These are phyloP conservation scores for Equus przewalskii DNA, from an alignment of 2,113 vertebrate species.

Conservation along the genomic window DNA sequence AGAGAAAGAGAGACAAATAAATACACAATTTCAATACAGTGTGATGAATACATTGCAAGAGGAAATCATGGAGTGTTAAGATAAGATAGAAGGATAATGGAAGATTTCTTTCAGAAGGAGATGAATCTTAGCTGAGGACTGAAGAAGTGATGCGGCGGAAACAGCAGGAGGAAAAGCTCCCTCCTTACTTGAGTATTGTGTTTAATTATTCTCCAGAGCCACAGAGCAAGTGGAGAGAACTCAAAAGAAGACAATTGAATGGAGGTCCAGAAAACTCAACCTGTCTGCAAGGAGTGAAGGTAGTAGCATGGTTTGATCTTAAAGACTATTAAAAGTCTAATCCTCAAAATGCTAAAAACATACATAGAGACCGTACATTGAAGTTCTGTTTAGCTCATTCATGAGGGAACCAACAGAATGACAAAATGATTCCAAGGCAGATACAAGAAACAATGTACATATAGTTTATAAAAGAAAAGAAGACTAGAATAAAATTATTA, in stretches of 20 bases:
- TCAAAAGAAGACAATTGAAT: background rate
- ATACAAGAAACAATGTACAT: background rate
- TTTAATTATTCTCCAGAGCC: background rate
- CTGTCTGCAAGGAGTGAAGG: background rate
- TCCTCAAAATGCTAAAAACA: background rate
- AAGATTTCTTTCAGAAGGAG: background rate
- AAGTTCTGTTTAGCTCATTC: background rate
- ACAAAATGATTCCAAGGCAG: background rate
- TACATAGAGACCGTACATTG: rapidly evolving
- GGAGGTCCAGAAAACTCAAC: background rate
- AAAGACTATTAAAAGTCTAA: background rate
- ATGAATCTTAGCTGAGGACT: background rate
- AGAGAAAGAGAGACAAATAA: background rate
- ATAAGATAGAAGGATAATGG: background rate
- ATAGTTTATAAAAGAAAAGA: background rate
- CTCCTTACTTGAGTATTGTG: background rate
- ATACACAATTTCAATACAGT: background rate
- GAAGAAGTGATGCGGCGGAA: background rate
- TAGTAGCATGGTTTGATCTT: background rate
- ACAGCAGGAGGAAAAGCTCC: background rate
- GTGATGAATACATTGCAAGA: too few relatives aligned
- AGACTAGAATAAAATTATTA: background rate
- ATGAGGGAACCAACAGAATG: background rate
- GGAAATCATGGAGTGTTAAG: background rate
- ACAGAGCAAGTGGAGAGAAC: background rate